Conservation (phyloP, 1,140 invertebrate species). For the Hycleus phaleratus region DNA sequence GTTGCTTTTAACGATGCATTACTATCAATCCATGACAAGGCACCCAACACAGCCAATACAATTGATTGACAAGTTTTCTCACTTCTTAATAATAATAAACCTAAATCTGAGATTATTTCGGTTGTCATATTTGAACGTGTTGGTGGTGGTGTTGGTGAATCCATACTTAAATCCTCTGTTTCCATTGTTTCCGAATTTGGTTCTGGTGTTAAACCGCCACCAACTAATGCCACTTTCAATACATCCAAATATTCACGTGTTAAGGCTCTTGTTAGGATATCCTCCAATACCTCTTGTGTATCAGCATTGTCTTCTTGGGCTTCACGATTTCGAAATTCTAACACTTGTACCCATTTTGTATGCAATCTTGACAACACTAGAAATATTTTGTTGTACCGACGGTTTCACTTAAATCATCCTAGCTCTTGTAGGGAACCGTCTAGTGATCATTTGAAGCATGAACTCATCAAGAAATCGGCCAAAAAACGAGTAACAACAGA, state of each 20-base stretch:
- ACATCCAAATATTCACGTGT: constrained; percentile 82
- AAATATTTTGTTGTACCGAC: constrained; percentile 21
- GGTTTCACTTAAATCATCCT: too few species aligned
- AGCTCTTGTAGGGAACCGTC: too few species aligned
- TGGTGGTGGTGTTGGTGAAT: constrained; percentile 44
- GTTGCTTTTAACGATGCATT: constrained; percentile 68
- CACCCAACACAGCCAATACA: constrained; percentile 55
- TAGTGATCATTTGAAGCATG: too few species aligned
- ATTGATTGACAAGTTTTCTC: constrained; percentile 58
- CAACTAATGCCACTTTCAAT: constrained; percentile 57
- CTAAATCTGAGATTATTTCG: constrained; percentile 67
- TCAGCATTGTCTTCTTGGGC: constrained; percentile 71
- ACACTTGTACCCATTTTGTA: constrained; percentile 70
- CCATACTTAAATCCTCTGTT: constrained; percentile 57
- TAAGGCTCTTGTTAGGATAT: constrained; percentile 78
- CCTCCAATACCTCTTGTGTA: constrained; percentile 79
- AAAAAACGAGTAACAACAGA: too few species aligned
- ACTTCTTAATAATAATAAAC: constrained; percentile 53
- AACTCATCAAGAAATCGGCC: too few species aligned
- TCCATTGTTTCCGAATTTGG: constrained; percentile 52
- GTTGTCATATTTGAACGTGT: constrained; percentile 50
- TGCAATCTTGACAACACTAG: constrained; percentile 68
- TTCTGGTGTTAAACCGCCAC: constrained; percentile 40
- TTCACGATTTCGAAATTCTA: constrained; percentile 59
- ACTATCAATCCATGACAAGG: constrained; percentile 81